Base-by-base conservation (phyloP, 2,113 vertebrate genomes). In the Atherinomorus stipes region DNA sequence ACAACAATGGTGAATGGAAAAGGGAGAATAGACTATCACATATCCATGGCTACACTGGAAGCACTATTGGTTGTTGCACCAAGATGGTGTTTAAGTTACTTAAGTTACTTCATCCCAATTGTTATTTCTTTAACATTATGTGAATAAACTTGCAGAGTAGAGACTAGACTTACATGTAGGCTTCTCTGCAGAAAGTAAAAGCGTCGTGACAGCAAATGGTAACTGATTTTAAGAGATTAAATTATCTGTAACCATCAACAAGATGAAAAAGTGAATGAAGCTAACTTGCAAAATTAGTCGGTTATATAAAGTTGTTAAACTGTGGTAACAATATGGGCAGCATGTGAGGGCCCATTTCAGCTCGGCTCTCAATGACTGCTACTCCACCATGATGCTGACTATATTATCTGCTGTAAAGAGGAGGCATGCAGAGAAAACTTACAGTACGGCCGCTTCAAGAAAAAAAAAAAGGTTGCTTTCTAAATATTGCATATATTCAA, bases 401-500 rank as follows among this genome's bases (percentile, higher is more conserved):
- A 52, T 21, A 49, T 64, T 50, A 28, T 69, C 8, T 37, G 57
- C 4, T 25, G 13, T 50, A 42, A 80, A 60, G 63, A 31, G 19
- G 25, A 81, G 60, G 69, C 19, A n/a, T 65, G 23, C 56, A 64
- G 40, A 71, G 19, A 71, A 69, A 84, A 57, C 67, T 79, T 80
- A 59, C 42, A 53, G 69, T 13, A 21, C 18, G 61, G 53, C 71
- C 53, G 75, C 19, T 28, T 34, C 31, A 5, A 8, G 31, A 7
- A 78, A 71, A 76, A 74, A 85, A 61, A 76, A 80, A 53, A 85
- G 42, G 74, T 64, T 59, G 51, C 44, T 60, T 57, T 73, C 64
- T 80, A 59, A 88, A 80, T 85, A 80, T 83, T 7, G 34, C 82
- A 72, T 78, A 76, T 83, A 80, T 85, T 83, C 84, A 86, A 82